phyloP scores from a whole-genome alignment of 2,888 invertebrate genomes.

The Anorthoa munda region DNA sequence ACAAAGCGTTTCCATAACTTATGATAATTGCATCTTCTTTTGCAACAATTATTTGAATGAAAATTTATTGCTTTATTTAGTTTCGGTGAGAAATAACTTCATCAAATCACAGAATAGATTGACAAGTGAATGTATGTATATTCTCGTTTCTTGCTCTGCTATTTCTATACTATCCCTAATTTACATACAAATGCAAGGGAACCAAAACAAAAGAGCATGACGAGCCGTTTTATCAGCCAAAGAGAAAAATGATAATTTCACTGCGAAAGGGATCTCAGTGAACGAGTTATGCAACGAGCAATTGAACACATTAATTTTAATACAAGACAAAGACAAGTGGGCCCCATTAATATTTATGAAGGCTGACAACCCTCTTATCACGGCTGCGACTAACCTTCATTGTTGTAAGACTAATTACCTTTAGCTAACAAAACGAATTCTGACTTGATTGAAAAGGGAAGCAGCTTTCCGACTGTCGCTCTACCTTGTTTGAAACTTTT shows the following conservation, averaged over 20 bases:
- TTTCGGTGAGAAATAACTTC: background rate
- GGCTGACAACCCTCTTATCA: slow-evolving; percentile 69
- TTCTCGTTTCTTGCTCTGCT: background rate
- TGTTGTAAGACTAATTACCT: slow-evolving; percentile 65
- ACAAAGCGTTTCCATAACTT: slow-evolving; percentile 24
- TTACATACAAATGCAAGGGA: slow-evolving; percentile 25
- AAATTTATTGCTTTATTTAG: background rate
- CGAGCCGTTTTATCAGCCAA: slow-evolving; percentile 33
- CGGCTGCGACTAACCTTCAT: slow-evolving; percentile 57
- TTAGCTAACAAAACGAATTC: slow-evolving; percentile 56
- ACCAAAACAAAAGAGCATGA: slow-evolving; percentile 46
- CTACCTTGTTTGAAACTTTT: slow-evolving; percentile 40
- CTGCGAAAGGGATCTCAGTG: slow-evolving; percentile 69
- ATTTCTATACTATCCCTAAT: background rate
- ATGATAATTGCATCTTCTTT: slow-evolving; percentile 40
- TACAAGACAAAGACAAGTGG: slow-evolving; percentile 81
- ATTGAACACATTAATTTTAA: slow-evolving; percentile 87
- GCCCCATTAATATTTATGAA: slow-evolving; percentile 85
- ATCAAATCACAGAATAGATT: background rate
- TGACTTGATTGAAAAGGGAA: slow-evolving; percentile 58
- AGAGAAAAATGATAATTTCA: slow-evolving; percentile 64
- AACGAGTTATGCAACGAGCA: slow-evolving; percentile 75
- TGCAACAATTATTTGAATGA: slow-evolving; percentile 13
- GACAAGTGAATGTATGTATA: background rate
- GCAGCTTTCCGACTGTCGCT: slow-evolving; percentile 35